These are phyloP conservation scores for Halcyon chelicuti DNA, from an alignment of 2,797 vertebrate genomes.

Conservation along the genomic window DNA sequence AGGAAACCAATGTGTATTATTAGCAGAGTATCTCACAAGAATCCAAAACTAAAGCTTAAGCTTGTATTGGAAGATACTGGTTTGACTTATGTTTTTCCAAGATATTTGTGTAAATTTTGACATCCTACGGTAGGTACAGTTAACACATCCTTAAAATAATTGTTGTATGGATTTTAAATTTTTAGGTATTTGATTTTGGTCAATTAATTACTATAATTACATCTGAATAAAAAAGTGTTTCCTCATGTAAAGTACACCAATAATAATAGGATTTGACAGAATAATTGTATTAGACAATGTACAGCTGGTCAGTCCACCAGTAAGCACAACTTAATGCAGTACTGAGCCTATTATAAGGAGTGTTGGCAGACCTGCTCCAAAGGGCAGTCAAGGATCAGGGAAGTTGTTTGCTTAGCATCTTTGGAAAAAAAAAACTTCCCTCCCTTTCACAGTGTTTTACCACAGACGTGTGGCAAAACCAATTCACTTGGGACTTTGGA, in stretches of 20 bases:
- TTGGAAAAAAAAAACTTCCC: neutral
- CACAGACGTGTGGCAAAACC: rapidly evolving
- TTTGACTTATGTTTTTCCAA: neutral
- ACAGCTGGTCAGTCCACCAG: neutral
- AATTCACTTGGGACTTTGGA: neutral
- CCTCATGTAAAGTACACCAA: neutral
- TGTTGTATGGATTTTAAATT: neutral
- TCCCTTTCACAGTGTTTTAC: neutral
- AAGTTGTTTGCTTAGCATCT: slow-evolving; percentile 1
- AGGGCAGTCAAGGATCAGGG: slow-evolving; percentile 17
- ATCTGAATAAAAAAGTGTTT: neutral
- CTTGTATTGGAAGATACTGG: neutral
- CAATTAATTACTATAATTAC: neutral
- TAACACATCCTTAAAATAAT: neutral
- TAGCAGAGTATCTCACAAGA: neutral
- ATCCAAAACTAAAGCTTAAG: neutral
- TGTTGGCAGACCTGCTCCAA: neutral
- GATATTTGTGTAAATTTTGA: neutral
- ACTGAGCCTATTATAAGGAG: slow-evolving; percentile 38
- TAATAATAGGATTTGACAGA: slow-evolving; percentile 4
- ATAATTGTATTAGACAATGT: slow-evolving; percentile 36
- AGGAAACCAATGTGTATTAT: neutral
- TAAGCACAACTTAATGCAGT: slow-evolving; percentile 24
- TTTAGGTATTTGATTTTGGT: neutral
- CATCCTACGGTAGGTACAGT: neutral